Percentiles rank a stretch among this genome's conserved stretches.
Evolutionary conservation across 2,113 vertebrate species (phyloP).

Genomic region (Sander lucioperca): DNA sequence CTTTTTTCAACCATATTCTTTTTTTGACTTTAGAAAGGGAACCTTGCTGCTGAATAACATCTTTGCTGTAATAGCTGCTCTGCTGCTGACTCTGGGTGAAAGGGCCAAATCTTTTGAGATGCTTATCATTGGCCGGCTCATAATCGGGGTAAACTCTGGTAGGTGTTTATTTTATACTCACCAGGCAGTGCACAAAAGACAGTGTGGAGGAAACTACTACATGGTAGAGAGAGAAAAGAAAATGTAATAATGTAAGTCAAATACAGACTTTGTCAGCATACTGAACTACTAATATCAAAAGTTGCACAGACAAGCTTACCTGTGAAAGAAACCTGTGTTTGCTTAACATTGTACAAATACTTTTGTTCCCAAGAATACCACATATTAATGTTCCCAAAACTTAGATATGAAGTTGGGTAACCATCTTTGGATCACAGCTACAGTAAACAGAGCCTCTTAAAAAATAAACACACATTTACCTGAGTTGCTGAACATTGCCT

Average conservation of each 20-base stretch:
- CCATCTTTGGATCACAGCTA: neutral
- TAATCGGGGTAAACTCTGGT: constrained; percentile 95
- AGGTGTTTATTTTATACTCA: constrained; percentile 53
- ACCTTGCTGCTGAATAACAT: constrained; percentile 90
- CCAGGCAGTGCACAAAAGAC: neutral
- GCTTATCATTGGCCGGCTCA: constrained; percentile 91
- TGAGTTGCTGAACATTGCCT: neutral
- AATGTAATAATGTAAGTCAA: neutral
- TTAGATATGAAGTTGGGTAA: neutral
- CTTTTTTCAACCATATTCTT: neutral
- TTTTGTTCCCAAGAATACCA: neutral
- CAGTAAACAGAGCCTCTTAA: neutral
- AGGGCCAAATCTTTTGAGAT: constrained; percentile 90
- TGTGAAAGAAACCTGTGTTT: neutral
- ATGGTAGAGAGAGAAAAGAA: neutral
- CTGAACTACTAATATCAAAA: neutral
- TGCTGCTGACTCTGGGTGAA: constrained; percentile 89
- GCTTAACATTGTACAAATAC: neutral
- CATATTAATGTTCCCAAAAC: neutral
- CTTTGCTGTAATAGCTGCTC: constrained; percentile 87
- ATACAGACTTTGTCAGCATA: neutral
- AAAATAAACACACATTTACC: too few relatives aligned
- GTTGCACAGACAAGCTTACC: neutral
- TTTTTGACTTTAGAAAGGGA: constrained; percentile 85
- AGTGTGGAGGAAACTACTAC: neutral